Evolutionary conservation across 2,113 vertebrate species (phyloP).

Genomic region (Zosterops hypoxanthus): DNA sequence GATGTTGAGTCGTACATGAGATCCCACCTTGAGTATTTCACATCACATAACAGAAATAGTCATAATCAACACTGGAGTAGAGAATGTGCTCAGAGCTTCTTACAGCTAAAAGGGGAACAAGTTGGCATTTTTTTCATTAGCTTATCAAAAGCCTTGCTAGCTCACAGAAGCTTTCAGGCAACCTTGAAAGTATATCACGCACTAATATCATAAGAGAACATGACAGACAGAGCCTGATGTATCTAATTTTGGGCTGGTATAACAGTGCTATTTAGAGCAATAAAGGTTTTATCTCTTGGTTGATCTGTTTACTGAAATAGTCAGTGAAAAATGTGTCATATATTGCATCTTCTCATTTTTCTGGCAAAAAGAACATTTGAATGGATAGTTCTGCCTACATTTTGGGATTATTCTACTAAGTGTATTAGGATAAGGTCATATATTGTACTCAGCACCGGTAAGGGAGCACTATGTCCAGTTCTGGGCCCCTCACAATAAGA

Average conservation of each 20-base stretch:
- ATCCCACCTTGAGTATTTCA: neutral
- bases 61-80: neutral
- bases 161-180: constrained; percentile 3
- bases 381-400: neutral
- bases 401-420: neutral
- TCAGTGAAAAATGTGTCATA: neutral
- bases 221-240: constrained; percentile 1
- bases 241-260: constrained; percentile 28
- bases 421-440: neutral
- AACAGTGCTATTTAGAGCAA: constrained; percentile 11
- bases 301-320: constrained; percentile 31
- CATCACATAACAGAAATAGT: neutral
- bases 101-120: neutral
- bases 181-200: neutral
- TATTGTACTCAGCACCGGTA: neutral
- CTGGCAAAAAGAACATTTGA: neutral
- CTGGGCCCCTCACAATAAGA: neutral
- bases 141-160: neutral
- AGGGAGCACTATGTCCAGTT: neutral
- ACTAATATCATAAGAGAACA: constrained; percentile 11
- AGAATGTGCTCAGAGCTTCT: neutral
- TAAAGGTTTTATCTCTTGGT: constrained; percentile 18
- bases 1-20: neutral
- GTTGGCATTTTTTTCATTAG: neutral
- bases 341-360: neutral